Percentiles rank a stretch among this genome's conserved stretches.
Evolutionary conservation across 2,797 vertebrate species (phyloP).

Genomic region (Pseudochaenichthys georgianus): DNA sequence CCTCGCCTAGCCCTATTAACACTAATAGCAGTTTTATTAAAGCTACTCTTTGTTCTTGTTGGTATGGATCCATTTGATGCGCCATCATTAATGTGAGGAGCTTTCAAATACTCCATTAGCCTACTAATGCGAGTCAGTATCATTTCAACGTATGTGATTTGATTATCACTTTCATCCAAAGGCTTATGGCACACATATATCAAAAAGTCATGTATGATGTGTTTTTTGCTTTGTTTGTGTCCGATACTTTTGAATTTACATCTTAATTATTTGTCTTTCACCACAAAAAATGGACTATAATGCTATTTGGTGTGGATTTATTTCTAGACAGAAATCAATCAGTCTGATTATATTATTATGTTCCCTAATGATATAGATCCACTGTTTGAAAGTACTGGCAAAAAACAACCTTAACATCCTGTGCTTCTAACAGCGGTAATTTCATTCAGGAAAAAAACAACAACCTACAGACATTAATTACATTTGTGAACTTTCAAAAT

Average conservation of each 20-base stretch:
- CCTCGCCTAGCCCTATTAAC: slow-evolving; percentile 6
- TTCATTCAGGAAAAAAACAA: slow-evolving; percentile 40
- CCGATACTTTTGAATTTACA: neutral
- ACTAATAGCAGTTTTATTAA: slow-evolving; percentile 18
- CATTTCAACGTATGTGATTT: slow-evolving; percentile 4
- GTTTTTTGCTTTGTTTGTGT: neutral
- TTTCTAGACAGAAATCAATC: slow-evolving; percentile 21
- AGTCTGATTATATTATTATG: slow-evolving; percentile 15
- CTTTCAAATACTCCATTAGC: slow-evolving; percentile 23
- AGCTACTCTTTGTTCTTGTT: slow-evolving; percentile 2
- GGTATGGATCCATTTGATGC: slow-evolving; percentile 16
- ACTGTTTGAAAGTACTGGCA: neutral
- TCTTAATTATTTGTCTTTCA: neutral
- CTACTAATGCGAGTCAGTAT: neutral
- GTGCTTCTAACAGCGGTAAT: slow-evolving; percentile 29
- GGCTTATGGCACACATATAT: neutral
- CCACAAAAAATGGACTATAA: slow-evolving; percentile 1
- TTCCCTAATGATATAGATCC: neutral
- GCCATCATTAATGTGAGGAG: slow-evolving; percentile 12
- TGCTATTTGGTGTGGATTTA: neutral
- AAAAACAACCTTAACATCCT: slow-evolving; percentile 25
- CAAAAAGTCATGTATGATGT: neutral
- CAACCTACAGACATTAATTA: slow-evolving; percentile 62
- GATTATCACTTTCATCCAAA: slow-evolving; percentile 21
- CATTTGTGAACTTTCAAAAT: slow-evolving; percentile 68